These are phyloP conservation scores for Nematolebias whitei DNA, from an alignment of 2,113 vertebrate species.

Conservation along the genomic window DNA sequence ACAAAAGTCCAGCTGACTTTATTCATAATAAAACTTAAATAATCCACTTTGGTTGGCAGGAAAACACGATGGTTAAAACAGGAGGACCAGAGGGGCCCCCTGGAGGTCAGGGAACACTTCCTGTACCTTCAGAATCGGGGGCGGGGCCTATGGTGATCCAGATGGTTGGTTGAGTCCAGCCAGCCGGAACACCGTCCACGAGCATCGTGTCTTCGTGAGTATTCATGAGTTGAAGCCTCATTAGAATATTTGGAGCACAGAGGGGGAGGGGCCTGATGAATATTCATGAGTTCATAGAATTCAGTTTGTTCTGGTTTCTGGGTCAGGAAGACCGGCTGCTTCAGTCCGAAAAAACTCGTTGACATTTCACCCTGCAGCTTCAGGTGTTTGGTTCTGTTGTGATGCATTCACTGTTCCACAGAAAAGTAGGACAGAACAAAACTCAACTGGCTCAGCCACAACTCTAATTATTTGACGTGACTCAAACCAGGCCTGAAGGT, in stretches of 20 bases:
- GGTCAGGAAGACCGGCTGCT: too few relatives aligned
- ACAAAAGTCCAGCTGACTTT: too few relatives aligned
- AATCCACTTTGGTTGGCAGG: too few relatives aligned
- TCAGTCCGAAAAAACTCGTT: conserved; percentile 17
- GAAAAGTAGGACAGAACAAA: conserved; percentile 60
- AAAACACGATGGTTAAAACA: too few relatives aligned
- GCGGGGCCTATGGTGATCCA: conserved; percentile 53
- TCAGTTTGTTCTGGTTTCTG: too few relatives aligned
- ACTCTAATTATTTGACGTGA: too few relatives aligned
- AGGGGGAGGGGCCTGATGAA: conserved; percentile 47
- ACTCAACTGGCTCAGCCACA: too few relatives aligned
- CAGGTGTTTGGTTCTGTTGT: conserved; percentile 3
- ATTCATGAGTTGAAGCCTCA: conserved; percentile 63
- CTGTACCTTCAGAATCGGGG: conserved; percentile 6
- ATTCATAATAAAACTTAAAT: too few relatives aligned
- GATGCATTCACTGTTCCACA: conserved; percentile 18
- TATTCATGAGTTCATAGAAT: conserved; percentile 68
- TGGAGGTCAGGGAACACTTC: conserved; percentile 29
- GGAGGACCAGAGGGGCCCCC: too few relatives aligned
- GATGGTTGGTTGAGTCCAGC: conserved; percentile 61
- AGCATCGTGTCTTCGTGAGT: conserved; percentile 52
- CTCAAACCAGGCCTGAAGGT: conserved; percentile 51
- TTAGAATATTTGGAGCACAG: conserved; percentile 57
- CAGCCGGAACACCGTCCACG: conserved; percentile 20
- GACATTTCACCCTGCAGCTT: neutral